phyloP scores from a whole-genome alignment of 2,888 invertebrate species.

The Pachliopta kotzebuea region DNA sequence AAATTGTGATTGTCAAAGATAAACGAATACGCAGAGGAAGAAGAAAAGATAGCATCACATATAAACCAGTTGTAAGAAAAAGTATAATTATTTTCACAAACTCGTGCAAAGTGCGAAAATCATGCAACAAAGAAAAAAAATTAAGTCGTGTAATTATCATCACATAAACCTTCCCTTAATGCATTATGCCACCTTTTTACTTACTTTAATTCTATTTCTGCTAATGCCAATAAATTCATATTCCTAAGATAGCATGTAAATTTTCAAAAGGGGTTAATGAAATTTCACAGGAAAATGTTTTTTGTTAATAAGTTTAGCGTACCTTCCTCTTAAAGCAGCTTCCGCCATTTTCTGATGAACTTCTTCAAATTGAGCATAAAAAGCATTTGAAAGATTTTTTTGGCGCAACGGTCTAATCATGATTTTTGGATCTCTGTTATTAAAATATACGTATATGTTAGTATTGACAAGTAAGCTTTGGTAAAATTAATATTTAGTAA shows the following conservation, averaged over 20 bases:
- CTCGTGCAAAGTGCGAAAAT: too few species aligned
- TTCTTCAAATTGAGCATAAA: constrained; percentile 75
- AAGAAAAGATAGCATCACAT: neutral
- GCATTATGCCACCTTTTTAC: constrained; percentile 34
- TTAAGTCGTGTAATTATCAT: too few species aligned
- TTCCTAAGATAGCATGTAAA: constrained; percentile 60
- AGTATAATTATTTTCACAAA: too few species aligned
- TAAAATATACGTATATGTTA: neutral
- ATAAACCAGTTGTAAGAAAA: neutral
- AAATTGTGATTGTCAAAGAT: neutral
- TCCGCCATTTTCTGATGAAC: constrained; percentile 81
- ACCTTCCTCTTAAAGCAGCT: constrained; percentile 80
- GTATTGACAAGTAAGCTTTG: too few species aligned
- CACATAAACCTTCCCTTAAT: neutral
- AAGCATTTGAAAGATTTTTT: constrained; percentile 80
- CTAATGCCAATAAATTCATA: constrained; percentile 60
- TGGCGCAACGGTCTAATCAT: constrained; percentile 82
- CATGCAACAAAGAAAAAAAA: too few species aligned
- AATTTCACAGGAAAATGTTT: neutral
- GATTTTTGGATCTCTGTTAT: constrained; percentile 57
- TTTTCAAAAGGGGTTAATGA: constrained; percentile 1
- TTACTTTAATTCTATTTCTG: constrained; percentile 55
- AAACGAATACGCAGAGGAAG: neutral
- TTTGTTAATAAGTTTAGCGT: constrained; percentile 27
- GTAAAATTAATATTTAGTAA: too few species aligned